Evolutionary conservation across 64 coral and sea anemone species (phyloP).

Genomic region (Montipora capricornis): DNA sequence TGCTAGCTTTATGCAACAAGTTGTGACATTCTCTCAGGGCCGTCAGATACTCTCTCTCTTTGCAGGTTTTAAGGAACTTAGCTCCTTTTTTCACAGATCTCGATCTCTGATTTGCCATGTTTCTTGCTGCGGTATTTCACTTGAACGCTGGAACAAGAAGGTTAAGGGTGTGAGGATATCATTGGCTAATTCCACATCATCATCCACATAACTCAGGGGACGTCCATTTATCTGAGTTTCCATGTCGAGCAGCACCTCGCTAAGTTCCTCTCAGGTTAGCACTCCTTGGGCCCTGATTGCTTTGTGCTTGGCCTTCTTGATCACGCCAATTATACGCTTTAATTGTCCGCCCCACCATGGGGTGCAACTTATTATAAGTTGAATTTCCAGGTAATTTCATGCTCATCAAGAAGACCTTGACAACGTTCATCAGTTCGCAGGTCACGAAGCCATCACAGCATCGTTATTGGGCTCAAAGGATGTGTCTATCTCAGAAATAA

Average conservation of each 20-base stretch:
- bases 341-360: too few relatives aligned
- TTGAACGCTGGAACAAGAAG: constrained; percentile 52
- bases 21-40: too few relatives aligned
- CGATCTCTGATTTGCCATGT: constrained; percentile 35
- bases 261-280: background rate
- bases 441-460: too few relatives aligned
- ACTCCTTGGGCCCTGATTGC: background rate
- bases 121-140: constrained; percentile 28
- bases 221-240: constrained; percentile 50
- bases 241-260: background rate
- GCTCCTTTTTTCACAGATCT: constrained; percentile 30
- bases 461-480: too few relatives aligned
- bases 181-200: constrained; percentile 46
- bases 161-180: constrained; percentile 36
- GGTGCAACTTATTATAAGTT: background rate
- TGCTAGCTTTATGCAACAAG: too few relatives aligned
- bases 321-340: background rate
- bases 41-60: too few relatives aligned
- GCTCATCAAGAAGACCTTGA: too few relatives aligned
- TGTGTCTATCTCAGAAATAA: too few relatives aligned
- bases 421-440: too few relatives aligned
- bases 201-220: constrained; percentile 57
- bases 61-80: background rate
- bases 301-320: background rate
- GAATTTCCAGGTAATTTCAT: too few relatives aligned